Percentiles rank a stretch among this genome's conserved stretches.
These are phyloP conservation scores for Copidosoma floridanum DNA, from an alignment of 1,140 invertebrate genomes.

Conservation along the genomic window DNA sequence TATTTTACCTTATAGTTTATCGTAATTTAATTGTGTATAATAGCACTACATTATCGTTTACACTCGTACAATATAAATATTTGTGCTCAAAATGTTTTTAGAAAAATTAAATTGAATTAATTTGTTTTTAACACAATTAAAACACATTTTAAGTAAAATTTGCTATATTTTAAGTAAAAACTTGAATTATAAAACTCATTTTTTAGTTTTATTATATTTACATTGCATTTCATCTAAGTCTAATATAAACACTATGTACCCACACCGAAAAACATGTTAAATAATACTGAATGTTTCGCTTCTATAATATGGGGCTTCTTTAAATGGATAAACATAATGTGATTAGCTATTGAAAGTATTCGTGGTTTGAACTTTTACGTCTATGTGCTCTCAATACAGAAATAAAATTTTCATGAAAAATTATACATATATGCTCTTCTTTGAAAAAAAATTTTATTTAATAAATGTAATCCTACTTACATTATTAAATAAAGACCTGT, in stretches of 20 bases:
- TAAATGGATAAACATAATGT: constrained; percentile 53
- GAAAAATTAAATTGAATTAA: background rate
- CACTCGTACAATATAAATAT: too few relatives aligned
- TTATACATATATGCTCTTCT: background rate
- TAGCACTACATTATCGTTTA: too few relatives aligned
- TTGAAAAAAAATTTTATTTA: background rate
- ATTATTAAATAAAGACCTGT: constrained; percentile 52
- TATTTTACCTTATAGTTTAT: too few relatives aligned
- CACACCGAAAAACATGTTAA: background rate
- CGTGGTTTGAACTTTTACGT: background rate
- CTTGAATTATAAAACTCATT: background rate
- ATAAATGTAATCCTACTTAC: constrained; percentile 1
- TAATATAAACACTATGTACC: background rate
- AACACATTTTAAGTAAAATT: background rate
- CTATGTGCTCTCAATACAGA: background rate
- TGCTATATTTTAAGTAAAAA: background rate
- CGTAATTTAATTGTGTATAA: too few relatives aligned
- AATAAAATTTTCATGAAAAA: background rate
- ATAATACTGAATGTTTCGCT: constrained; percentile 4
- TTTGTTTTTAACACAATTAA: too few relatives aligned
- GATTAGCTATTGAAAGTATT: constrained; percentile 39
- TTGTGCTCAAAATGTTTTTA: too few relatives aligned
- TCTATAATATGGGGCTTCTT: constrained; percentile 39
- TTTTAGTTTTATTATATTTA: background rate
- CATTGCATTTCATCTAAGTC: background rate